Conservation (phyloP, 2,888 invertebrate species). For the Drosophila mayaguana region DNA sequence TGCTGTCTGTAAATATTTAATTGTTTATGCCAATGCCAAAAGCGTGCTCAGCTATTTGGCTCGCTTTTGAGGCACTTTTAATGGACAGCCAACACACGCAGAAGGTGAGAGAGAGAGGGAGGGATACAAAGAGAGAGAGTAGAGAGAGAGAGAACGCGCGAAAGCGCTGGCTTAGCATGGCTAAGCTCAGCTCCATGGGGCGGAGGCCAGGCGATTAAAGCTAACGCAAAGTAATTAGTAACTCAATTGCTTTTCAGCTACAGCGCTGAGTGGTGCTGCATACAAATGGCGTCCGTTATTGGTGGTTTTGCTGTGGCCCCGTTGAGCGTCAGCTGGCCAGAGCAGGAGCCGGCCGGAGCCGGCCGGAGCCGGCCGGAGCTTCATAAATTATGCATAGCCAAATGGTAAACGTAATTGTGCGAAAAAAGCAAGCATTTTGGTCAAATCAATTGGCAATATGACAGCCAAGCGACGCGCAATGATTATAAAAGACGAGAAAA, state of each 20-base stretch:
- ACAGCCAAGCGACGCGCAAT: conserved; percentile 36
- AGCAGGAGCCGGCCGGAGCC: conserved; percentile 18
- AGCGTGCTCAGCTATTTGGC: conserved; percentile 53
- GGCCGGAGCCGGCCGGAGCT: conserved; percentile 7
- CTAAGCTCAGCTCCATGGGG: conserved; percentile 1
- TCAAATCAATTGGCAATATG: conserved; percentile 62
- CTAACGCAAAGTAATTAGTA: conserved; percentile 76
- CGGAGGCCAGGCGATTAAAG: conserved; percentile 61
- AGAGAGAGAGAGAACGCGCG: not conserved
- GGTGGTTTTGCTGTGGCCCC: conserved; percentile 55
- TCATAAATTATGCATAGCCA: conserved; percentile 69
- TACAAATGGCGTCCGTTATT: conserved; percentile 69
- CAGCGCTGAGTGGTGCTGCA: conserved; percentile 65
- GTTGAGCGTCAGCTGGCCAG: too few relatives aligned
- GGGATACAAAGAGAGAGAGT: not conserved
- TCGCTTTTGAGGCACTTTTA: conserved; percentile 60
- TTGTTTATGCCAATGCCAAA: conserved; percentile 68
- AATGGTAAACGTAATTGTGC: conserved; percentile 34
- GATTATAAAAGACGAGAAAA: conserved; percentile 26
- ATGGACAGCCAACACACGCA: conserved; percentile 58
- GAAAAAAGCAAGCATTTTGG: conserved; percentile 32
- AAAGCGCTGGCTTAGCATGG: not conserved
- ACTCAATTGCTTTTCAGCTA: conserved; percentile 72
- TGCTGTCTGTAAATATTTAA: conserved; percentile 74
- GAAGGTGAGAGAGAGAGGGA: not conserved